Conservation (phyloP, 35 echinoderm and acorn worm genomes). For the Nesometra sesokonis region DNA sequence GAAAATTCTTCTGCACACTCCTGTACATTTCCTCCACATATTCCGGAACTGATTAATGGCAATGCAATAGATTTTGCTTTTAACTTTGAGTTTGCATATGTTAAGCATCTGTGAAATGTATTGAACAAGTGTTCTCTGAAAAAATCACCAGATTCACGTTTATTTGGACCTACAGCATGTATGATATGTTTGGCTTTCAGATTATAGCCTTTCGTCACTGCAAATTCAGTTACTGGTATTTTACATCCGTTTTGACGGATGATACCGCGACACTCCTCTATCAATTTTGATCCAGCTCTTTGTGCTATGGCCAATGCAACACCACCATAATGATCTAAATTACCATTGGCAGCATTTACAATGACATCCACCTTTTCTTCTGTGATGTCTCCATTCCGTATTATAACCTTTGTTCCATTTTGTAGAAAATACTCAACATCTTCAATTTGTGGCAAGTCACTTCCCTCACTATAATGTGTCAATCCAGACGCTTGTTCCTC, state of each 20-base stretch:
- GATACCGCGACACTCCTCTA: not conserved
- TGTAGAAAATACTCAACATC: not conserved
- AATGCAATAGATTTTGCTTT: not conserved
- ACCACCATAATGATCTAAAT: not conserved
- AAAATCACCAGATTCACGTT: not conserved
- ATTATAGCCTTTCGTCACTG: not conserved
- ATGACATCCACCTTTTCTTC: constrained; percentile 6
- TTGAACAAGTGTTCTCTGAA: not conserved
- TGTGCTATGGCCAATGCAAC: constrained; percentile 4
- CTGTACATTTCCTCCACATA: constrained; percentile 6
- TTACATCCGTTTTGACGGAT: not conserved
- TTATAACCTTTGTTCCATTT: not conserved
- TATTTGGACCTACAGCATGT: constrained; percentile 15
- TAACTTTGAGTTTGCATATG: not conserved
- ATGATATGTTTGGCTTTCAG: constrained; percentile 14
- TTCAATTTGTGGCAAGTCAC: too few species aligned
- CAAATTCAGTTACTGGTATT: not conserved
- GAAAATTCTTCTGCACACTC: not conserved
- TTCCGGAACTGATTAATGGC: constrained; percentile 14
- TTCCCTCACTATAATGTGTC: too few species aligned
- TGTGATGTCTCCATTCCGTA: constrained; percentile 9
- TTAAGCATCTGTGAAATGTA: not conserved
- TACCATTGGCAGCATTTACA: constrained; percentile 26
- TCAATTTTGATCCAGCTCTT: not conserved
- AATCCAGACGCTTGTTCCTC: too few species aligned